phyloP scores from a whole-genome alignment of 1,140 invertebrate species.

The Brachionus rubens region DNA sequence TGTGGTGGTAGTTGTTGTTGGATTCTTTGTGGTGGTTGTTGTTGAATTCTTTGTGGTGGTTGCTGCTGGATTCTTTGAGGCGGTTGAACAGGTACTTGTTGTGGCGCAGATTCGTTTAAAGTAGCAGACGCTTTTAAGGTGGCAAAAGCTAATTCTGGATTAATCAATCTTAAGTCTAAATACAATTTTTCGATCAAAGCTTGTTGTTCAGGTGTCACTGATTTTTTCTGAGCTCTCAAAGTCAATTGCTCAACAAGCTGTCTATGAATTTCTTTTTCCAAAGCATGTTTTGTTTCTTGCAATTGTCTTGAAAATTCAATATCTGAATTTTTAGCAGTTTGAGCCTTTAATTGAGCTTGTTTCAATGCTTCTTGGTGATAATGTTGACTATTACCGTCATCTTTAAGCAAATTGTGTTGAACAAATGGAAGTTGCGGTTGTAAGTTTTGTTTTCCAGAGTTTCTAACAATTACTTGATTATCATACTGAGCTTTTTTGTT shows the following conservation, averaged over 20 bases:
- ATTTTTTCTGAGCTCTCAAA: constrained; percentile 35
- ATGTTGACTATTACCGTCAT: constrained; percentile 27
- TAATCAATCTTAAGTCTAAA: constrained; percentile 36
- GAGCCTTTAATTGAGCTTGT: constrained; percentile 35
- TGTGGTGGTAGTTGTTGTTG: background rate
- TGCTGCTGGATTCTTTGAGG: background rate
- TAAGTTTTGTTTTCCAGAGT: constrained; percentile 6
- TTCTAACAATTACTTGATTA: constrained; percentile 23
- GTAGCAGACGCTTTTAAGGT: constrained; percentile 40
- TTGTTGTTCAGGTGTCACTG: constrained; percentile 43
- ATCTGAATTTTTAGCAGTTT: constrained; percentile 23
- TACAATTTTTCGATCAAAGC: constrained; percentile 41
- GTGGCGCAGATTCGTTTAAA: background rate
- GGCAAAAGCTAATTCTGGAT: constrained; percentile 42
- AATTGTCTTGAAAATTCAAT: constrained; percentile 40
- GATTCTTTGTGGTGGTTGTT: background rate
- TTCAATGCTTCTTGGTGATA: constrained; percentile 27
- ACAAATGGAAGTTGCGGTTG: constrained; percentile 35
- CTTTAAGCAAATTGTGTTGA: constrained; percentile 23
- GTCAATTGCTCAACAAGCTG: constrained; percentile 35
- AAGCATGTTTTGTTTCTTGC: constrained; percentile 29
- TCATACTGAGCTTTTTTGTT: constrained; percentile 46
- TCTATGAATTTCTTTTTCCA: constrained; percentile 46
- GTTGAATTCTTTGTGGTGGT: background rate
- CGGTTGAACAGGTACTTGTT: background rate